phyloP scores from a whole-genome alignment of 2,888 invertebrate species.

The Hypena proboscidalis region DNA sequence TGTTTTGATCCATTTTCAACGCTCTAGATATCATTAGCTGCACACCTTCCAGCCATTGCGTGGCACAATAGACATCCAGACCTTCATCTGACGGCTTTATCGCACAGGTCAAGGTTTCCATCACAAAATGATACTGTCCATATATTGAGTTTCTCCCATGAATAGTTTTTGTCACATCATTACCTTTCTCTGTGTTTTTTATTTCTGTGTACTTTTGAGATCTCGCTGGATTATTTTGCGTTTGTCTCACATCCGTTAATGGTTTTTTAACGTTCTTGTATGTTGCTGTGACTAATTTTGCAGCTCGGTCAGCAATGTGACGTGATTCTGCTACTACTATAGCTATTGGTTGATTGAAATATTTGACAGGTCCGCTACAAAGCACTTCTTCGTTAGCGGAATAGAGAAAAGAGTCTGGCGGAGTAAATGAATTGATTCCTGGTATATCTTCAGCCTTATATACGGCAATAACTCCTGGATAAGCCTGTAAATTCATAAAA shows the following conservation, averaged over 20 bases:
- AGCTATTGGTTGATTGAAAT: constrained; percentile 60
- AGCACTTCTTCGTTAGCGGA: constrained; percentile 72
- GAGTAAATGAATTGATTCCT: constrained; percentile 86
- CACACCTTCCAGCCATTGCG: constrained; percentile 85
- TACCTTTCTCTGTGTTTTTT: constrained; percentile 56
- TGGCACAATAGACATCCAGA: constrained; percentile 85
- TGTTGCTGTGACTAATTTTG: constrained; percentile 80
- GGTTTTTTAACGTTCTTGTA: constrained; percentile 72
- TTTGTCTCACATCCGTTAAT: constrained; percentile 50
- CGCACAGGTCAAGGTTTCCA: constrained; percentile 88
- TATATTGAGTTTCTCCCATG: constrained; percentile 81
- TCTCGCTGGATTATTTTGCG: constrained; percentile 47
- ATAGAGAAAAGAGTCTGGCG: constrained; percentile 38
- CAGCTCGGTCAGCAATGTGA: constrained; percentile 82
- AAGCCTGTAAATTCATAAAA: not conserved
- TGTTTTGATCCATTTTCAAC: constrained; percentile 84
- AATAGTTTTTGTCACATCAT: constrained; percentile 67
- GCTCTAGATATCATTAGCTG: constrained; percentile 83
- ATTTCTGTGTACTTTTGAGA: constrained; percentile 26
- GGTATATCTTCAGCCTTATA: constrained; percentile 87
- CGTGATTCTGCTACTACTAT: constrained; percentile 85
- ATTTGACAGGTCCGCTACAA: constrained; percentile 51
- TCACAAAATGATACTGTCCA: constrained; percentile 89
- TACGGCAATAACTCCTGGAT: constrained; percentile 87
- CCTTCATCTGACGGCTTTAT: constrained; percentile 89